A percentile compares a stretch with the other conserved stretches of the same genome.
phyloP scores from a whole-genome alignment of 2,797 vertebrate genomes.

The Gymnothorax javanicus region DNA sequence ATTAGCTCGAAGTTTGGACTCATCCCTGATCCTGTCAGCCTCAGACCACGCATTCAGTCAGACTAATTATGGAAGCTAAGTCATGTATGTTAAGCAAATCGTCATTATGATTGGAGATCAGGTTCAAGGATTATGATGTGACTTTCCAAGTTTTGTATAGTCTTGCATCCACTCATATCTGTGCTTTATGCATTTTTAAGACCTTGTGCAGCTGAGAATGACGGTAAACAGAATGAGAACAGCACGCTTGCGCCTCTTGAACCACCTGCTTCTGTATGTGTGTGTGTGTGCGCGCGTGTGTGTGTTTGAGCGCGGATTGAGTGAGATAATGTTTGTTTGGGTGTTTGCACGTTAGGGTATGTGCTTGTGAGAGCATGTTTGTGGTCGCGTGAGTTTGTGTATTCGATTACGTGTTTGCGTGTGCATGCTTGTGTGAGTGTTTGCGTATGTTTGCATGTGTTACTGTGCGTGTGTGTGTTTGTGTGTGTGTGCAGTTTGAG shows the following conservation, averaged over 20 bases:
- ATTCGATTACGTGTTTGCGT: too few relatives aligned
- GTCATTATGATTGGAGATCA: slow-evolving; percentile 58
- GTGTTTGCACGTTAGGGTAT: too few relatives aligned
- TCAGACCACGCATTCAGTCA: not conserved
- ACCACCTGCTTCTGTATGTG: not conserved
- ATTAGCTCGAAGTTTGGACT: not conserved
- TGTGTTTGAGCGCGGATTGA: too few relatives aligned
- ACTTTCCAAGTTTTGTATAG: not conserved
- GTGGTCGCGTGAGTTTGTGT: too few relatives aligned
- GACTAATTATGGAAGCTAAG: not conserved
- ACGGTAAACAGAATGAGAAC: not conserved
- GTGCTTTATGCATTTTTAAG: slow-evolving; percentile 44
- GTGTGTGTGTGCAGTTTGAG: too few relatives aligned
- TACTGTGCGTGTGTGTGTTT: too few relatives aligned
- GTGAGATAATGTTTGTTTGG: too few relatives aligned
- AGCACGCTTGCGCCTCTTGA: not conserved
- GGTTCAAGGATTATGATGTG: slow-evolving; percentile 55
- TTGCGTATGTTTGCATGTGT: too few relatives aligned
- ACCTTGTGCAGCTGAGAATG: slow-evolving; percentile 19
- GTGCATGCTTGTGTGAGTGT: too few relatives aligned
- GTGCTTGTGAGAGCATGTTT: too few relatives aligned
- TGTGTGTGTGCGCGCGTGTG: too few relatives aligned
- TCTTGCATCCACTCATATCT: slow-evolving; percentile 39
- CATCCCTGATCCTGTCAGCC: not conserved
- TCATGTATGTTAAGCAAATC: slow-evolving; percentile 50